Base-by-base conservation (phyloP, 2,888 invertebrate species). In the Ecliptopera silaceata region DNA sequence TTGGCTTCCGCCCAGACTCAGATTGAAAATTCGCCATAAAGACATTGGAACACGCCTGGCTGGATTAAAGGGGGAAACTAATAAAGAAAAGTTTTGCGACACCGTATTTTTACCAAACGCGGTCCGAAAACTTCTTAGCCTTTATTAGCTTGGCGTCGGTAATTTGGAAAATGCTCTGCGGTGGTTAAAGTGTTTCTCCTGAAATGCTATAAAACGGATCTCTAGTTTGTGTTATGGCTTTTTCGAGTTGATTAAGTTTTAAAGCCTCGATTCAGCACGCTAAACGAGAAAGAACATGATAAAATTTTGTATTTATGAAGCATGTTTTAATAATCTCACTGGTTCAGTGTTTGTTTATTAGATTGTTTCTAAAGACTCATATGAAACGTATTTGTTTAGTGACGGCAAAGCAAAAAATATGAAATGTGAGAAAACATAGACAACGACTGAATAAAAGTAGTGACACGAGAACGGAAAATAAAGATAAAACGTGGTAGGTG, bases 1-100 rank as follows among this genome's bases (percentile, higher is more conserved):
- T 89, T 91, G 91, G 88, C 86, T 88, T 84, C 86, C 82, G 78
- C 86, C 87, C 86, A 88, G 88, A 81, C 84, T 84, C 86, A 88
- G 89, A 88, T 91, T 89, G 89, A 91, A 91, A 89, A 88, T 88
- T 88, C 84, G 84, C 89, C 88, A 88, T 91, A 89, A 91, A 89
- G 88, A 91, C 89, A 91, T 90, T 89, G 88, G 82, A 82, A 88
- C 87, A 89, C 90, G 89, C 86, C 86, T 83, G 84, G 82, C 74
- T 75, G 86, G 88, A 89, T 89, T 89, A 90, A 90, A 88, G 86
- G 88, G 88, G 88, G 82, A 84, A 88, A 88, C 88, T 91, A 90
- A 91, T 91, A 90, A 91, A 88, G 90, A 88, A 90, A 91, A 91
- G 84, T 91, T 90, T 82, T 84, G 86, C 88, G 87, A 90, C 89